Conservation (phyloP, 2,888 invertebrate species). For the Cantharis rufa region DNA sequence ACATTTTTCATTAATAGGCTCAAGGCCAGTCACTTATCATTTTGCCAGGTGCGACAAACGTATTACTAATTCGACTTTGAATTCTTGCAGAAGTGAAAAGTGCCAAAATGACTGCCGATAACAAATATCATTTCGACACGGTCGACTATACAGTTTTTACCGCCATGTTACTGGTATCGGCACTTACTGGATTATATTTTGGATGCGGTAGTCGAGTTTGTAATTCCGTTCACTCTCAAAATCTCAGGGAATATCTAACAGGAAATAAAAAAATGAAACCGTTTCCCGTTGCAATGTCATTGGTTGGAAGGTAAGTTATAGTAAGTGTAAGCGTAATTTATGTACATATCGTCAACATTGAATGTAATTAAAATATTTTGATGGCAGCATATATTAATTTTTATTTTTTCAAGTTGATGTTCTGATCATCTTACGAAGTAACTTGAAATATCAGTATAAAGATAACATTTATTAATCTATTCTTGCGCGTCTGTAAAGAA, state of each 20-base stretch:
- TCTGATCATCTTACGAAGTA: too few relatives aligned
- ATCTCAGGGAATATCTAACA: conserved; percentile 71
- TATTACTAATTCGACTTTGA: background rate
- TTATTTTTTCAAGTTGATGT: too few relatives aligned
- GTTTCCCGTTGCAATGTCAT: conserved; percentile 84
- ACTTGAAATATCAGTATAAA: too few relatives aligned
- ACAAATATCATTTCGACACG: conserved; percentile 44
- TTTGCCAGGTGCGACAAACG: background rate
- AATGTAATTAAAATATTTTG: background rate
- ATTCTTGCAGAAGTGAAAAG: background rate
- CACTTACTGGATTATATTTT: conserved; percentile 75
- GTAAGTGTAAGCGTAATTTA: background rate
- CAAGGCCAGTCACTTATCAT: background rate
- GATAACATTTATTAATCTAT: too few relatives aligned
- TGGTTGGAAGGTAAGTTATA: conserved; percentile 73
- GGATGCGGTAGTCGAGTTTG: conserved; percentile 60
- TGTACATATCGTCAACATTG: background rate
- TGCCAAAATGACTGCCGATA: background rate
- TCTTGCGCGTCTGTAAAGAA: too few relatives aligned
- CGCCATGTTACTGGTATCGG: conserved; percentile 70
- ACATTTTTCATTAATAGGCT: background rate
- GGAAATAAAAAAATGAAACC: conserved; percentile 75
- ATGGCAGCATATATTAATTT: too few relatives aligned
- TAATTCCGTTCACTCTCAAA: conserved; percentile 56
- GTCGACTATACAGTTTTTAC: conserved; percentile 74